A percentile compares a stretch with the other conserved stretches of the same genome.
Evolutionary conservation across 64 coral and sea anemone species (phyloP).

Genomic region (Trachythela sp.): DNA sequence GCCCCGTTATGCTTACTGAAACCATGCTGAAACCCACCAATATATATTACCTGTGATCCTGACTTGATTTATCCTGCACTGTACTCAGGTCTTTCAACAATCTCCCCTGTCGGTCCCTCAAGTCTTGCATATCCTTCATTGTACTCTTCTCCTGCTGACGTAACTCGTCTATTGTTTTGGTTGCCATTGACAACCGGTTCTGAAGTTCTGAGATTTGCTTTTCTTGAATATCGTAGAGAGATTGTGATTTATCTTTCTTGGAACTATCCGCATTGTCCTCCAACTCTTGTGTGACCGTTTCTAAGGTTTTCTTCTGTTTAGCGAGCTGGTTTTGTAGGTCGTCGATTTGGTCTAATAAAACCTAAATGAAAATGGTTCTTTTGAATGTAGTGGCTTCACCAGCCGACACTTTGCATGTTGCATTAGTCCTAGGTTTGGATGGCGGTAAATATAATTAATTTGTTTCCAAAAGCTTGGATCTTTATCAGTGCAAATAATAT

Average conservation of each 20-base stretch:
- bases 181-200: background rate
- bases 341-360: background rate
- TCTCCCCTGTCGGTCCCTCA: background rate
- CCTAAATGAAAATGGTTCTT: no score
- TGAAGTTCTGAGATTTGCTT: conserved; percentile 9
- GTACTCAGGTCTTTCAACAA: background rate
- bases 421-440: no score
- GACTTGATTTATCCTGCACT: background rate
- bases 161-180: background rate
- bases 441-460: no score
- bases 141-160: background rate
- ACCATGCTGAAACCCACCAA: no score
- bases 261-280: background rate
- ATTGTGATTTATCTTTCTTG: background rate
- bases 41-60: background rate
- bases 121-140: background rate
- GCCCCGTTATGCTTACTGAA: no score
- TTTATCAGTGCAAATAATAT: no score
- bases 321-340: background rate
- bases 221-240: background rate
- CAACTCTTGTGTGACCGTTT: background rate
- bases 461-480: no score
- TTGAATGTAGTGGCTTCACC: no score
- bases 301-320: background rate
- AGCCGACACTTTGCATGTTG: no score